phyloP scores from a whole-genome alignment of 1,140 invertebrate species.

The Notospermus geniculatus region DNA sequence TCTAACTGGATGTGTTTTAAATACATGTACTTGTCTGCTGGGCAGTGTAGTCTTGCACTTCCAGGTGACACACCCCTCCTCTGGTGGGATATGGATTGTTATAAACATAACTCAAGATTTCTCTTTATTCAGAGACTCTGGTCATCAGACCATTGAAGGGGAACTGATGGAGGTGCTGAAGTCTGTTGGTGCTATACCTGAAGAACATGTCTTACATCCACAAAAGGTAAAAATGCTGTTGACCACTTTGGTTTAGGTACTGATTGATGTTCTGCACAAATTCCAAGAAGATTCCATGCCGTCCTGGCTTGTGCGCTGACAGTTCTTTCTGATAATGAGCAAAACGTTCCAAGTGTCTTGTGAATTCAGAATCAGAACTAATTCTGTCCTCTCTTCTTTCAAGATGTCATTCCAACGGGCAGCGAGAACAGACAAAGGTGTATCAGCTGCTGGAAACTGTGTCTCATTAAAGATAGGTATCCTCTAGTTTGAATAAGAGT shows the following conservation, averaged over 20 bases:
- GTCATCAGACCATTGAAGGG: conserved; percentile 84
- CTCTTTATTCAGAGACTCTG: conserved; percentile 65
- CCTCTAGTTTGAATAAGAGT: no score
- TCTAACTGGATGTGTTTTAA: conserved; percentile 12
- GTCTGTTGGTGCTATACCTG: conserved; percentile 62
- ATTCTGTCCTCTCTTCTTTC: conserved; percentile 6
- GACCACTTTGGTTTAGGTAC: conserved; percentile 7
- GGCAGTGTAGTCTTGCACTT: no score
- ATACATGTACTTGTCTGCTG: conserved; percentile 2
- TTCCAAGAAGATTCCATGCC: not conserved
- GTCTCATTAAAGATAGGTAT: conserved; percentile 87
- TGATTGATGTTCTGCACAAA: not conserved
- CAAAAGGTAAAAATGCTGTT: conserved; percentile 29
- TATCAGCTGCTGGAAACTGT: conserved; percentile 89
- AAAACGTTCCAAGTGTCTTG: no score
- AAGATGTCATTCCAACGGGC: conserved; percentile 81
- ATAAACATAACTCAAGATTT: conserved; percentile 10
- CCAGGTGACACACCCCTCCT: no score
- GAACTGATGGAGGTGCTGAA: conserved; percentile 79
- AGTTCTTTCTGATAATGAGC: no score
- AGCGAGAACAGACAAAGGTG: conserved; percentile 94
- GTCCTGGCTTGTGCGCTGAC: no score
- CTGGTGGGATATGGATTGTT: no score
- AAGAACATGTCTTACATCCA: conserved; percentile 34
- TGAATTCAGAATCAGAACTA: no score